phyloP scores from a whole-genome alignment of 2,888 invertebrate genomes.

The Lacanobia wlatinum region DNA sequence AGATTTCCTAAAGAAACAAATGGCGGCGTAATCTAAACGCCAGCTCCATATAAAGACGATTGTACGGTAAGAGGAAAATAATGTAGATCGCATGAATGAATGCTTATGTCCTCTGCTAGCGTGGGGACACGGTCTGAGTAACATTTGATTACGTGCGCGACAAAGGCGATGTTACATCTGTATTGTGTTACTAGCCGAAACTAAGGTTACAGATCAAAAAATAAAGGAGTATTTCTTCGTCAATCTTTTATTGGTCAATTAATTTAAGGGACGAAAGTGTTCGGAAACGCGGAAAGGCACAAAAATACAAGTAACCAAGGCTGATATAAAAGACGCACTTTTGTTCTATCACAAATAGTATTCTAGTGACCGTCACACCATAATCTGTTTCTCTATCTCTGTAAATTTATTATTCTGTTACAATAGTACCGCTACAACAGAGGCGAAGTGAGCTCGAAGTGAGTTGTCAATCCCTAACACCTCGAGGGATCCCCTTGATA shows the following conservation, averaged over 20 bases:
- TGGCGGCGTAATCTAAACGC: conserved; percentile 40
- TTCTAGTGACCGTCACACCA: no score
- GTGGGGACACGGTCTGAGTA: conserved; percentile 76
- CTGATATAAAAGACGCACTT: no score
- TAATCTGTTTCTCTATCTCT: no score
- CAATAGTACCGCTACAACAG: no score
- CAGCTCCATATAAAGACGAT: conserved; percentile 42
- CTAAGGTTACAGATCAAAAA: no score
- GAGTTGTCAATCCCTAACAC: no score
- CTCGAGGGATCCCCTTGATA: no score
- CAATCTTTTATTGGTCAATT: background rate
- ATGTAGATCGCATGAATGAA: conserved; percentile 72
- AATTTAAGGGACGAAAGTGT: background rate
- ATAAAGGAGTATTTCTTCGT: background rate
- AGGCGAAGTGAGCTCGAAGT: no score
- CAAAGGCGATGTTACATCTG: conserved; percentile 39
- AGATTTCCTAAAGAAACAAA: conserved; percentile 35
- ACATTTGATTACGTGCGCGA: conserved; percentile 60
- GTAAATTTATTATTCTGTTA: no score
- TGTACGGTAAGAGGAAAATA: conserved; percentile 69
- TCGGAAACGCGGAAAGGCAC: background rate
- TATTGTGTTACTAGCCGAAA: conserved; percentile 40
- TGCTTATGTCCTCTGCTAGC: conserved; percentile 62
- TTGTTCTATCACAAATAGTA: no score
- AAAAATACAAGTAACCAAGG: no score